Conservation (phyloP, 2,113 vertebrate genomes). For the Chionomys nivalis region DNA sequence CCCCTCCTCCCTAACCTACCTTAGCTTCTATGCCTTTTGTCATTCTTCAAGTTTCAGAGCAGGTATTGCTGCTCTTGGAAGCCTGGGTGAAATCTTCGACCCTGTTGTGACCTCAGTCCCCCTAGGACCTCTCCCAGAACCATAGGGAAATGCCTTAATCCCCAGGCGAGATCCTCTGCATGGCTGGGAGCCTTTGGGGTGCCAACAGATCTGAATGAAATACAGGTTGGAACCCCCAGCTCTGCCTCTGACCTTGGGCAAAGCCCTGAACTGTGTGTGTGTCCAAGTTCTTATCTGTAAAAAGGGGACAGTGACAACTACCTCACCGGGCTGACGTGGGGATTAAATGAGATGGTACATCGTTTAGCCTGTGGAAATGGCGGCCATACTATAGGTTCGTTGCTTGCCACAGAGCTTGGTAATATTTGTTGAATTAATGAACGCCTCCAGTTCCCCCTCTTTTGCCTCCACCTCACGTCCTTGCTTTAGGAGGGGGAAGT, state of each 20-base stretch:
- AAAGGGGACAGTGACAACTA: not conserved
- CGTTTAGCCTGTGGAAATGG: not conserved
- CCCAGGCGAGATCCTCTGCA: not conserved
- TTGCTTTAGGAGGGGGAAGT: not conserved
- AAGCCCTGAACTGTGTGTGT: not conserved
- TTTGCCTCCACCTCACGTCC: not conserved
- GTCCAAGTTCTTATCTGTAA: not conserved
- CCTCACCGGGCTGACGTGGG: not conserved
- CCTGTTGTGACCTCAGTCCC: not conserved
- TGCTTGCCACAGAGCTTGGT: not conserved
- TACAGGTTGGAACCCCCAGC: not conserved
- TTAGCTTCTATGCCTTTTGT: not conserved
- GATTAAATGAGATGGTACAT: not conserved
- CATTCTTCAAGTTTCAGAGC: not conserved
- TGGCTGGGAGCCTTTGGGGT: not conserved
- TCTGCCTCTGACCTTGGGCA: slow-evolving; percentile 25
- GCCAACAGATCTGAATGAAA: not conserved
- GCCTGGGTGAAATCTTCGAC: not conserved
- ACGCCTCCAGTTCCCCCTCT: not conserved
- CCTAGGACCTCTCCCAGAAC: too few relatives aligned
- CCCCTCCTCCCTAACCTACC: not conserved
- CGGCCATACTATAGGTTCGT: not conserved
- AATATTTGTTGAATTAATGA: slow-evolving; percentile 2
- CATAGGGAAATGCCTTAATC: not conserved
- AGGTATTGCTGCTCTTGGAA: not conserved